These are phyloP conservation scores for Dendrolimus pini DNA, from an alignment of 2,888 invertebrate species.

Conservation along the genomic window DNA sequence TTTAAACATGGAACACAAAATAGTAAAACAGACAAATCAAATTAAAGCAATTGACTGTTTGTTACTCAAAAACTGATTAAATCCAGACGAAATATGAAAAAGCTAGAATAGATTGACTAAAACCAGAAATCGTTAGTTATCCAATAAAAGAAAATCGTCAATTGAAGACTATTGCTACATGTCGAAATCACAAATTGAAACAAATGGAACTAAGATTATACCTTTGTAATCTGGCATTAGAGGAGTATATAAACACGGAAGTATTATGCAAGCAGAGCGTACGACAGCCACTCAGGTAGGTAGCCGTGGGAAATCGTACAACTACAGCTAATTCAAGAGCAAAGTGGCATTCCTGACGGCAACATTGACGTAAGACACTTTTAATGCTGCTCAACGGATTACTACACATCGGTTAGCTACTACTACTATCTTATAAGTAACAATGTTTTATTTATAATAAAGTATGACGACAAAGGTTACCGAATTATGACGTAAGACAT, in stretches of 20 bases:
- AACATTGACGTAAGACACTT: constrained; percentile 22
- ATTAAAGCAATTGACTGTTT: too few relatives aligned
- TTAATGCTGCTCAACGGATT: constrained; percentile 19
- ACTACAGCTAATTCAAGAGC: constrained; percentile 31
- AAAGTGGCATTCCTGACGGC: constrained; percentile 19
- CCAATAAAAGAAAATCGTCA: background rate
- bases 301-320: constrained; percentile 33
- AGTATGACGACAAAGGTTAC: too few relatives aligned
- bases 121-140: background rate
- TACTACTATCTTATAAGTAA: too few relatives aligned
- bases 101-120: background rate
- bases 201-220: background rate
- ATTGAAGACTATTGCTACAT: background rate
- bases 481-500: too few relatives aligned
- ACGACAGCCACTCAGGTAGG: constrained; percentile 18
- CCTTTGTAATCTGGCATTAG: background rate
- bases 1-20: too few relatives aligned
- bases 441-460: too few relatives aligned
- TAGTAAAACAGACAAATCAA: too few relatives aligned
- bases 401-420: too few relatives aligned
- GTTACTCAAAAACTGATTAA: too few relatives aligned
- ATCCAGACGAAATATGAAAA: background rate
- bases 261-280: constrained; percentile 25
- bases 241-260: constrained; percentile 21
- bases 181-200: background rate